These are phyloP conservation scores for Rhynchopsitta pachyrhyncha DNA, from an alignment of 2,113 vertebrate species.

Conservation along the genomic window DNA sequence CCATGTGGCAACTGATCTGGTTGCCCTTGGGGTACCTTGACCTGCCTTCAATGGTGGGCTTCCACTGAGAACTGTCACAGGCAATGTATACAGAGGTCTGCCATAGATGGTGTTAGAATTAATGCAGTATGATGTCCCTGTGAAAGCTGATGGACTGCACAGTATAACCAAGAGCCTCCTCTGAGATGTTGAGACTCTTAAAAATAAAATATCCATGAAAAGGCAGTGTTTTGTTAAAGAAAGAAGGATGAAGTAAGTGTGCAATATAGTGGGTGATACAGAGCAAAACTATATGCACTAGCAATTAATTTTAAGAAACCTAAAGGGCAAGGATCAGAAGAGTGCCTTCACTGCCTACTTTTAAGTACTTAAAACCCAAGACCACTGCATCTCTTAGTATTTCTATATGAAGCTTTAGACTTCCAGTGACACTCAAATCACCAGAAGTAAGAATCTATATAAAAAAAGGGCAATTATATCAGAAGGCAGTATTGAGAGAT, in stretches of 20 bases:
- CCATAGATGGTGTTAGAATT: not conserved
- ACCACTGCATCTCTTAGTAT: not conserved
- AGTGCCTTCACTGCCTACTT: not conserved
- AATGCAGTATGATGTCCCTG: not conserved
- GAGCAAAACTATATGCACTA: not conserved
- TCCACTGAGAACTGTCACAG: not conserved
- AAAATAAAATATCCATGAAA: not conserved
- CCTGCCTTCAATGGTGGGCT: rapidly evolving
- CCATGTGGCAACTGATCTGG: not conserved
- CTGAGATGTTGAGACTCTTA: not conserved
- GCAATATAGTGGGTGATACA: not conserved
- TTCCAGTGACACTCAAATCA: not conserved
- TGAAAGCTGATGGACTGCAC: not conserved
- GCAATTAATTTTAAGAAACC: not conserved
- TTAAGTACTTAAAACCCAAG: not conserved
- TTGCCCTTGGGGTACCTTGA: not conserved
- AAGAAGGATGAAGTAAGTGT: not conserved
- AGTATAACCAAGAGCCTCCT: not conserved
- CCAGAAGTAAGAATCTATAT: not conserved
- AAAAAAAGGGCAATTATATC: not conserved
- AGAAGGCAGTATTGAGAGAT: not conserved
- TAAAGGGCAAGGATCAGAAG: not conserved
- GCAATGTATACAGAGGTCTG: not conserved
- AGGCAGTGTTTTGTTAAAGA: not conserved
- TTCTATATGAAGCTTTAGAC: not conserved